Evolutionary conservation across 1,140 invertebrate species (phyloP).

Genomic region (Drosophila jambulina): DNA sequence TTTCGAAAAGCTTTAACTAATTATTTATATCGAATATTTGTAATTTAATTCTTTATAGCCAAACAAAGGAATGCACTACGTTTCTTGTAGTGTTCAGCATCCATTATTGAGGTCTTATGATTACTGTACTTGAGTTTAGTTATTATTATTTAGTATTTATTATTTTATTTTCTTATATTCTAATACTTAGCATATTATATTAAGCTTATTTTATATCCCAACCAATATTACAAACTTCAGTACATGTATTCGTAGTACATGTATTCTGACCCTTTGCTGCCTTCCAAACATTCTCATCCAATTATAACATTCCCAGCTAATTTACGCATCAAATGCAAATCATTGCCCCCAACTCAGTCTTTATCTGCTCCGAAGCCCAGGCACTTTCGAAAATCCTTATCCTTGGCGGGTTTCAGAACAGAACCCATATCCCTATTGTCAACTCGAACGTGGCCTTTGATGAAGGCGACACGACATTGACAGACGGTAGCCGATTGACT

Average conservation of each 20-base stretch:
- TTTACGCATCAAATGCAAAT: conserved; percentile 72
- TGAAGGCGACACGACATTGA: conserved; percentile 81
- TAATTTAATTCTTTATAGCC: not conserved
- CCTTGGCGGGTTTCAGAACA: conserved; percentile 34
- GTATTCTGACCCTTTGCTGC: not conserved
- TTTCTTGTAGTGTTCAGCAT: not conserved
- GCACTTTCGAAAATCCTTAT: conserved; percentile 54
- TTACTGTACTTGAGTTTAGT: too few species aligned
- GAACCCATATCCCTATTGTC: conserved; percentile 63
- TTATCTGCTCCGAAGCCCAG: not conserved
- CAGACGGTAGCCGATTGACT: conserved; percentile 77
- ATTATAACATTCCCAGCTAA: conserved; percentile 51
- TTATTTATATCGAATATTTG: not conserved
- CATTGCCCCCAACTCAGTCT: conserved; percentile 1
- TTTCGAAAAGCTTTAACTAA: not conserved
- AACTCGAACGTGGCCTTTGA: conserved; percentile 67
- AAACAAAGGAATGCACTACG: not conserved
- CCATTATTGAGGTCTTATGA: not conserved
- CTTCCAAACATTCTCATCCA: conserved; percentile 14
- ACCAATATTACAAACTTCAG: not conserved
- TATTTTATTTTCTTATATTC: too few species aligned
- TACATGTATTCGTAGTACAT: too few species aligned
- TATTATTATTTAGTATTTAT: not conserved
- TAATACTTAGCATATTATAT: too few species aligned
- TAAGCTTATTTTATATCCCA: not conserved